These are phyloP conservation scores for Chamaetylas fuelleborni DNA, from an alignment of 2,113 vertebrate species.

Conservation along the genomic window DNA sequence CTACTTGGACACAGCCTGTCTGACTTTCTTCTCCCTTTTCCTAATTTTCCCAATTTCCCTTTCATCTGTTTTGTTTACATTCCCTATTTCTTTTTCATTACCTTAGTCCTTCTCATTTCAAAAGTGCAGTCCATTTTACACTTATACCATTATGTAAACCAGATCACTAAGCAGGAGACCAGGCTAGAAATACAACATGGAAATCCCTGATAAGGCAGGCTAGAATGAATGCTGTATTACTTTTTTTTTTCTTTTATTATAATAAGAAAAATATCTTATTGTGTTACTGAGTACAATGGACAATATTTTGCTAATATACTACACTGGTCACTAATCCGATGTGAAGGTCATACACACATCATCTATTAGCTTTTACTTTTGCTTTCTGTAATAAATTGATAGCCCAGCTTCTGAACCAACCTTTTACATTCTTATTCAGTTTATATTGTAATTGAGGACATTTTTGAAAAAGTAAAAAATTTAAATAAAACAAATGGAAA, in stretches of 20 bases:
- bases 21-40: neutral
- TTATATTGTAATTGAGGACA: constrained; percentile 51
- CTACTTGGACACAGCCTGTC: neutral
- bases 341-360: constrained; percentile 57
- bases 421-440: constrained; percentile 59
- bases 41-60: neutral
- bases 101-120: constrained; percentile 48
- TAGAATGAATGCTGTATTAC: constrained; percentile 40
- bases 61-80: neutral
- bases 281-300: constrained; percentile 54
- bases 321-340: constrained; percentile 66
- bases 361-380: constrained; percentile 69
- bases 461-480: neutral
- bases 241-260: constrained; percentile 20
- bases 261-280: constrained; percentile 61
- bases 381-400: constrained; percentile 73
- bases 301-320: constrained; percentile 53
- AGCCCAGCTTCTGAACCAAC: constrained; percentile 68
- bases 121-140: constrained; percentile 45
- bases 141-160: constrained; percentile 41
- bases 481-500: neutral
- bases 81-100: neutral
- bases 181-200: constrained; percentile 60
- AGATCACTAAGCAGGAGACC: constrained; percentile 50
- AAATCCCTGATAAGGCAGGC: constrained; percentile 63